These are phyloP conservation scores for Netelia inedita DNA, from an alignment of 2,888 invertebrate genomes.

Conservation along the genomic window DNA sequence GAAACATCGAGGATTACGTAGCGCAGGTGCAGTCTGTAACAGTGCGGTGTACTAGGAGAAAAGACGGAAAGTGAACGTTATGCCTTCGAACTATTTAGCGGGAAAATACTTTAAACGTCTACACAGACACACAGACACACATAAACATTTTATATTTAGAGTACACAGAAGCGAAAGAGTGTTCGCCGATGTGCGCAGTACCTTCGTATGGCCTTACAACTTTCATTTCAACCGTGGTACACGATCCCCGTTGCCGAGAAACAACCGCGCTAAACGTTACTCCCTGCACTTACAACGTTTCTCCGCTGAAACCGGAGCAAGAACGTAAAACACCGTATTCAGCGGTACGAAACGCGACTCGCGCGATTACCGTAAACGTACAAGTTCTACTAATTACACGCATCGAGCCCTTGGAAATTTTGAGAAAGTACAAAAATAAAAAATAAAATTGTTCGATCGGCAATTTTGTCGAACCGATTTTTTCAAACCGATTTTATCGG, in stretches of 20 bases:
- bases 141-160: slow-evolving; percentile 18
- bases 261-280: slow-evolving; percentile 9
- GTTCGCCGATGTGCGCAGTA: slow-evolving; percentile 27
- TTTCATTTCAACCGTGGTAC: slow-evolving; percentile 56
- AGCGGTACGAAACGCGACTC: slow-evolving; percentile 9
- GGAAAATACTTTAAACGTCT: slow-evolving; percentile 20
- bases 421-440: too few species aligned
- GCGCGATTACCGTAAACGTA: slow-evolving; percentile 15
- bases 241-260: background rate
- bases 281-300: slow-evolving; percentile 8
- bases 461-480: too few species aligned
- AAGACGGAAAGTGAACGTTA: slow-evolving; percentile 53
- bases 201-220: slow-evolving; percentile 63
- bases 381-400: too few species aligned
- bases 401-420: too few species aligned
- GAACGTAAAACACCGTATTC: slow-evolving; percentile 12
- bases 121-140: background rate
- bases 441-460: too few species aligned
- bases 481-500: too few species aligned
- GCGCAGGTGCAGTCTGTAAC: background rate
- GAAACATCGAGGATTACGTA: background rate
- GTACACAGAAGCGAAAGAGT: slow-evolving; percentile 17
- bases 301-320: slow-evolving; percentile 54
- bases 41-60: background rate
- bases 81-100: slow-evolving; percentile 54